Evolutionary conservation across 2,888 invertebrate genomes (phyloP).

Genomic region (Meiosimyza decipiens): DNA sequence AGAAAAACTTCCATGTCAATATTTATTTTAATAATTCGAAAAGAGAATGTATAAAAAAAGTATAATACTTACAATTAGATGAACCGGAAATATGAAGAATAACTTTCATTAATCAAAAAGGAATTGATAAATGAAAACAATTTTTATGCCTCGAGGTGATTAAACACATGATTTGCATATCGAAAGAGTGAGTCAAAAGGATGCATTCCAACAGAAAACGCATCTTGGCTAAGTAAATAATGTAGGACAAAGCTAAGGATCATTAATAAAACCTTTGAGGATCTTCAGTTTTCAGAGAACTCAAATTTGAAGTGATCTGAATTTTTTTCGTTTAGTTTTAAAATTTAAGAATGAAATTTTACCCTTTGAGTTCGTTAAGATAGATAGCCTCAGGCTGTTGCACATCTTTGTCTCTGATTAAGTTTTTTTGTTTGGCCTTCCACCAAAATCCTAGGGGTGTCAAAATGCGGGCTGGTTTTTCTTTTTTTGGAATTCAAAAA

Average conservation of each 20-base stretch:
- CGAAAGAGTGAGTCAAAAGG: conserved; percentile 29
- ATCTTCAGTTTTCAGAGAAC: not conserved
- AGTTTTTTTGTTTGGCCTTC: no score
- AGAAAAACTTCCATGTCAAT: conserved; percentile 44
- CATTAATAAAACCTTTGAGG: conserved; percentile 24
- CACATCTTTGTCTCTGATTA: no score
- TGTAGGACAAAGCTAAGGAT: not conserved
- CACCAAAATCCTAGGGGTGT: not conserved
- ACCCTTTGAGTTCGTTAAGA: not conserved
- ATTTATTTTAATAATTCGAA: conserved; percentile 51
- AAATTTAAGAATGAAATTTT: not conserved
- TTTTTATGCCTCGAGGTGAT: conserved; percentile 22
- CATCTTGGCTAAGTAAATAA: conserved; percentile 20
- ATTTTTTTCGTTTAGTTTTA: not conserved
- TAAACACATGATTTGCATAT: conserved; percentile 28
- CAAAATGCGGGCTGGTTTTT: not conserved
- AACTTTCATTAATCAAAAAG: conserved; percentile 25
- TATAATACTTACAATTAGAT: conserved; percentile 4
- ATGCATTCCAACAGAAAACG: conserved; percentile 20
- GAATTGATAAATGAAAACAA: not conserved
- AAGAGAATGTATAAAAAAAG: conserved; percentile 15
- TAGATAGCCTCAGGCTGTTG: not conserved
- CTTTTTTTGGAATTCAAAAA: not conserved
- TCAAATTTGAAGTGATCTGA: not conserved
- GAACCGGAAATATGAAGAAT: conserved; percentile 6